Base-by-base conservation (phyloP, 1,140 invertebrate genomes). In the Drosophila nebulosa region DNA sequence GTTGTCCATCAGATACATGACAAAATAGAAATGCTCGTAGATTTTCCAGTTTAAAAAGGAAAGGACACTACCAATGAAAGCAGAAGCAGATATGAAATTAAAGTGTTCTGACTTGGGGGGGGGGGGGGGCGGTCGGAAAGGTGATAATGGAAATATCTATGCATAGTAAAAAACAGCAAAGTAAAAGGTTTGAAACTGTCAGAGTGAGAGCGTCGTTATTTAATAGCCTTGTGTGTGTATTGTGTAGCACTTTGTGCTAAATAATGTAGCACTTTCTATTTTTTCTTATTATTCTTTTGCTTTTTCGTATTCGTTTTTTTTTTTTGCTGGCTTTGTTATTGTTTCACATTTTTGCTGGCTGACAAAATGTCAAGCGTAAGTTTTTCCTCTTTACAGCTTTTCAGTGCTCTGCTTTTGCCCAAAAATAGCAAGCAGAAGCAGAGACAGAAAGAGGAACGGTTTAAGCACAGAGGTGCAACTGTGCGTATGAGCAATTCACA, bases 401-500 rank as follows among this genome's bases (percentile, higher is more conserved):
- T 46, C 16, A 46, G 2, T 46, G 39, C 18, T 46, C 39, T 46
- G 39, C 16, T n/a, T 21, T 46, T 58, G 55, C 6, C 18, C 39
- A 7, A 30, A 30, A 64, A 57, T 42, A 53, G 18, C n/a, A 64
- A 7, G 14, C 42, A 59, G 35, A 24, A 12, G 24, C 2, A 4
- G 24, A 4, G 42, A 51, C 55, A 14, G 18, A 21, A 39, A 5
- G 14, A 35, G 30, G 30, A 73, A 83, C 42, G 61, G 56, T 51
- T 67, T 70, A 55, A 39, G 50, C 46, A 69, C 59, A 58, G 30
- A 70, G 67, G 76, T 77, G 73, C 77, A 85, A 79, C 80, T 70
- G 73, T 85, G 80, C 80, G 80, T 84, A 84, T 84, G 74, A 71
- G 81, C 77, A 77, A 81, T 69, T 69, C 59, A 42, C 14, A 27